Base-by-base conservation (phyloP, 1,140 invertebrate genomes). In the Zophobas morio region DNA sequence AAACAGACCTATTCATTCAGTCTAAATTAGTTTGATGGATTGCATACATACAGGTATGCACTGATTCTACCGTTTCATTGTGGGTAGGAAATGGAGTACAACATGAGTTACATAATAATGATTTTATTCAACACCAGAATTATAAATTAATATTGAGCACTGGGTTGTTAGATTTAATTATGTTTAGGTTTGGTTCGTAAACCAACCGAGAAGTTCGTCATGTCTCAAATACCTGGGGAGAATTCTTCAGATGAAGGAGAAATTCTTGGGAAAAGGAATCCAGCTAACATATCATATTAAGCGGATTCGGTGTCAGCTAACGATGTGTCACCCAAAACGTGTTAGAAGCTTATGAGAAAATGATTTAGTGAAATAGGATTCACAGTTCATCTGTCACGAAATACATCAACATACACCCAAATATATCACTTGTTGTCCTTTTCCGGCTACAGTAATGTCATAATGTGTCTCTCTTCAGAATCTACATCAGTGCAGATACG, bases 341-440 rank as follows among this genome's bases (percentile, higher is more conserved):
- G 78, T 74, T 81, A 60, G 71, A 74, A 77, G 76, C 79, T 80
- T 81, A 82, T 76, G 81, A 83, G 81, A 79, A 82, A 82, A 85
- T 85, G 84, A 85, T 84, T 85, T 84, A 85, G 80, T 84, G 83
- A 79, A 82, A 83, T 77, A 81, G 84, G 84, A 85, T 84, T 85
- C 83, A 84, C 84, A 85, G 84, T 83, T 85, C 84, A 84, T 84
- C 83, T 85, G 83, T 83, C 84, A 84, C 77, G 81, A 81, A 81
- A 85, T 85, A 82, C 83, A 85, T 85, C 84, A 84, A 77, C 81
- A 79, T 83, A 77, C 70, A 76, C 77, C 77, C 77, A 78, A 81
- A 80, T 81, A 66, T 66, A 66, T 66, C 60, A 42, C 42, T 36
- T 47, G 8, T 1, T 36, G 39, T 66, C 60, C 32, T 36, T 66